Evolutionary conservation across 2,797 vertebrate genomes (phyloP).

Genomic region (Mus caroli): DNA sequence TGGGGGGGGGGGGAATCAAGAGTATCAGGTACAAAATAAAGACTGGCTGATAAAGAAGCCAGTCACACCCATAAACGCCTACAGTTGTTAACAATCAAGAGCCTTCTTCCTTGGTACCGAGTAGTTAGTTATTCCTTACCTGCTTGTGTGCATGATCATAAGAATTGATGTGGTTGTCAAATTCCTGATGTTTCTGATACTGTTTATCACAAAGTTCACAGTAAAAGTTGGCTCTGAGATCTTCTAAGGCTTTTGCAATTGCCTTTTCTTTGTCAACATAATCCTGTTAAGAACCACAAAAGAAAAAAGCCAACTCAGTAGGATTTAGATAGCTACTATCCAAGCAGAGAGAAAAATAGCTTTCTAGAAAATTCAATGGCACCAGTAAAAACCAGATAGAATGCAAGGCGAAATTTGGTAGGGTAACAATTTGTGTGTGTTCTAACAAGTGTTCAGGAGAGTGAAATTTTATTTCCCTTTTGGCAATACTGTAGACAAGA

Average conservation of each 20-base stretch:
- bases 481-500: not conserved
- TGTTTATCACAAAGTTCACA: slow-evolving; percentile 99
- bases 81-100: not conserved
- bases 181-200: slow-evolving; percentile 99
- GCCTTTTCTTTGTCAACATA: slow-evolving; percentile 99
- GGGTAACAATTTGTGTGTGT: not conserved
- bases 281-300: slow-evolving; percentile 90
- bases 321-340: not conserved
- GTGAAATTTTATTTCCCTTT: slow-evolving; percentile 34
- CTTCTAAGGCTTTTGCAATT: slow-evolving; percentile 98
- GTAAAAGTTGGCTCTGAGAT: slow-evolving; percentile 99
- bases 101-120: slow-evolving; percentile 1
- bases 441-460: slow-evolving; percentile 5
- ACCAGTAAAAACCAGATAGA: slow-evolving; percentile 8
- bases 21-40: not conserved
- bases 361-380: slow-evolving; percentile 21
- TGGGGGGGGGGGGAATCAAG: too few relatives aligned
- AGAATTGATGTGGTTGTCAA: slow-evolving; percentile 99
- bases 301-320: not conserved
- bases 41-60: not conserved
- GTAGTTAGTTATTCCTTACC: slow-evolving; percentile 87
- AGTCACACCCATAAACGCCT: slow-evolving; percentile 36
- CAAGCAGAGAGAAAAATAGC: not conserved
- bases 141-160: slow-evolving; percentile 99
- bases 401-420: slow-evolving; percentile 10